A percentile compares a stretch with the other conserved stretches of the same genome.
phyloP scores from a whole-genome alignment of 2,888 invertebrate genomes.

The Seira musarum region DNA sequence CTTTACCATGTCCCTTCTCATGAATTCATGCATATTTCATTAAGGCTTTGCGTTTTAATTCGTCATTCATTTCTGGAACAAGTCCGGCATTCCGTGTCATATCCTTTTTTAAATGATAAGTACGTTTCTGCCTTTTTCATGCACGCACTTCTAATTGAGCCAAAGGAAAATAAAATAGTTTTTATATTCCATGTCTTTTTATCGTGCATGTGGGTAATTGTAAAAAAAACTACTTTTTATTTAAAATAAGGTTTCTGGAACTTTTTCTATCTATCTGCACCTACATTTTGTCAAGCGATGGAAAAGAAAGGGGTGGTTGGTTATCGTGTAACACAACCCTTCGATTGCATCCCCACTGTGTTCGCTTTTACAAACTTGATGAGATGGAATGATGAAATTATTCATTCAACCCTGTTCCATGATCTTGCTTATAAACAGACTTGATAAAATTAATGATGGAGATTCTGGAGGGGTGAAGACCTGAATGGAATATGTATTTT shows the following conservation, averaged over 20 bases:
- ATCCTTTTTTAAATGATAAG: slow-evolving; percentile 10
- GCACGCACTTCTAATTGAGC: slow-evolving; percentile 30
- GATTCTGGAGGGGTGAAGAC: not conserved
- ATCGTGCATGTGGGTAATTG: slow-evolving; percentile 1
- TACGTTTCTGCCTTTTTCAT: slow-evolving; percentile 28
- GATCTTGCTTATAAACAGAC: slow-evolving; percentile 41
- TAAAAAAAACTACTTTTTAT: slow-evolving; percentile 21
- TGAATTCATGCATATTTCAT: slow-evolving; percentile 27
- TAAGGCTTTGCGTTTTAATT: slow-evolving; percentile 26
- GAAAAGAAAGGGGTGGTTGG: too few relatives aligned
- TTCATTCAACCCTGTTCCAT: slow-evolving; percentile 36
- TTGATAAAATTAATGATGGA: slow-evolving; percentile 48
- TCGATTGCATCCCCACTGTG: slow-evolving; percentile 17
- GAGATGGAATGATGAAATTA: slow-evolving; percentile 49
- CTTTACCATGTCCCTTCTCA: slow-evolving; percentile 38
- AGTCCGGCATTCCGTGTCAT: slow-evolving; percentile 13
- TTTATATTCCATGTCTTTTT: too few relatives aligned
- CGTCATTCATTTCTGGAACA: slow-evolving; percentile 27
- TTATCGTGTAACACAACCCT: too few relatives aligned
- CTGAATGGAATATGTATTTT: too few relatives aligned
- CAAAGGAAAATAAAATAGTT: too few relatives aligned
- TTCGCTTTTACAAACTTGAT: slow-evolving; percentile 27
- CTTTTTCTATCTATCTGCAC: not conserved
- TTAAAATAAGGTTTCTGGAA: slow-evolving; percentile 38
- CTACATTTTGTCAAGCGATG: not conserved